Conservation (phyloP, 2,113 vertebrate genomes). For the Geococcyx californianus region DNA sequence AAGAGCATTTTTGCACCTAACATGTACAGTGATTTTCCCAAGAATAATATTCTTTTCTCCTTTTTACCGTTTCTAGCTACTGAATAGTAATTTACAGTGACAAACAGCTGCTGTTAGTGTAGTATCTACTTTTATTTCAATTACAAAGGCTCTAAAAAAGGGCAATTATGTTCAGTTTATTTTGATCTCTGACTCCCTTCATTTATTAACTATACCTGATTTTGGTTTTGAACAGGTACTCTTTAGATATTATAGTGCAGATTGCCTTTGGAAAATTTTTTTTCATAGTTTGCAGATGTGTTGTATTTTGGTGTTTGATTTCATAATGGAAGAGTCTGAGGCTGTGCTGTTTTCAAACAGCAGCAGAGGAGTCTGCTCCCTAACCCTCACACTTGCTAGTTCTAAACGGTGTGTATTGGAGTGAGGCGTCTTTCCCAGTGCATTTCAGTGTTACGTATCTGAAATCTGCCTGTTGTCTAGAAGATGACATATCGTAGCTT, state of each 20-base stretch:
- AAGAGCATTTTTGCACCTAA: background rate
- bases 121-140: background rate
- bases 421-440: background rate
- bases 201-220: background rate
- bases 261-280: background rate
- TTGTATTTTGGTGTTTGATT: background rate
- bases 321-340: background rate
- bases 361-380: background rate
- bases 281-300: background rate
- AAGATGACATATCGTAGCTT: background rate
- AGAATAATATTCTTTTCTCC: background rate
- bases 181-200: background rate
- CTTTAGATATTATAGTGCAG: no score
- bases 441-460: background rate
- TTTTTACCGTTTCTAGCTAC: background rate
- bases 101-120: background rate
- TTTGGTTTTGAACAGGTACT: background rate
- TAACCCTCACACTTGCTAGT: background rate
- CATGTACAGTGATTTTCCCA: background rate
- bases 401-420: accelerated
- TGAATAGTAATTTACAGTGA: background rate
- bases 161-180: background rate
- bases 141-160: background rate
- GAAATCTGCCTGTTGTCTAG: background rate
- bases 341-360: background rate